Percentiles rank a stretch among this genome's conserved stretches.
Evolutionary conservation across 2,113 vertebrate genomes (phyloP).

Genomic region (Podocnemis expansa): DNA sequence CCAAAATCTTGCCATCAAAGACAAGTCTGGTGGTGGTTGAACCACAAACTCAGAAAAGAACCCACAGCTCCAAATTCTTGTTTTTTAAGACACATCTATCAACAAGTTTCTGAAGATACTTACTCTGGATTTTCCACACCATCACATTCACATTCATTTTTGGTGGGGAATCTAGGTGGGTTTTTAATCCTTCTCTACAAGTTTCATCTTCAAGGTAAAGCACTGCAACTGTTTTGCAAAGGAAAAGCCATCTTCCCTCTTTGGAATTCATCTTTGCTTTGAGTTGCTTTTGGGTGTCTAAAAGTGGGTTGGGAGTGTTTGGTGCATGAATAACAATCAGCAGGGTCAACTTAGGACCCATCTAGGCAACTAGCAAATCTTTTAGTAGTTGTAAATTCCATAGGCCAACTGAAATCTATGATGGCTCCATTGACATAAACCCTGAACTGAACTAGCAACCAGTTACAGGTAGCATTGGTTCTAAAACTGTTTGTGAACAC

Average conservation of each 20-base stretch:
- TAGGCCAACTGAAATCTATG: not conserved
- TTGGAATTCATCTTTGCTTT: not conserved
- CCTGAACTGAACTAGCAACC: not conserved
- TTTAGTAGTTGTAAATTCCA: not conserved
- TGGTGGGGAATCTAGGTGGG: not conserved
- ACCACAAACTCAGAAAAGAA: not conserved
- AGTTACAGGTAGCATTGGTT: not conserved
- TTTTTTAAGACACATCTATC: not conserved
- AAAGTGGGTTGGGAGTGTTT: not conserved
- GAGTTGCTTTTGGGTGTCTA: conserved; percentile 18
- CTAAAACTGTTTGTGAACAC: too few relatives aligned
- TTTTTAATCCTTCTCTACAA: not conserved
- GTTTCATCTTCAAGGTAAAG: not conserved
- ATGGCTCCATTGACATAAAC: too few relatives aligned
- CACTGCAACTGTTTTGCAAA: not conserved
- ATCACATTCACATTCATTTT: not conserved
- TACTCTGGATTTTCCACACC: conserved; percentile 41
- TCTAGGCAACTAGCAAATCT: not conserved
- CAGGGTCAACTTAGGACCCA: not conserved
- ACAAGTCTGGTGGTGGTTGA: not conserved
- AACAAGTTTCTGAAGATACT: not conserved
- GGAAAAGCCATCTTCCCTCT: not conserved
- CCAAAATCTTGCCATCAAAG: rapidly evolving
- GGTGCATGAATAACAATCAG: not conserved
- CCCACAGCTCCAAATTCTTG: not conserved